Evolutionary conservation across 2,113 vertebrate species (phyloP), one percentile per base, ranked within the genome.

Genomic region (Lipotes vexillifer): DNA sequence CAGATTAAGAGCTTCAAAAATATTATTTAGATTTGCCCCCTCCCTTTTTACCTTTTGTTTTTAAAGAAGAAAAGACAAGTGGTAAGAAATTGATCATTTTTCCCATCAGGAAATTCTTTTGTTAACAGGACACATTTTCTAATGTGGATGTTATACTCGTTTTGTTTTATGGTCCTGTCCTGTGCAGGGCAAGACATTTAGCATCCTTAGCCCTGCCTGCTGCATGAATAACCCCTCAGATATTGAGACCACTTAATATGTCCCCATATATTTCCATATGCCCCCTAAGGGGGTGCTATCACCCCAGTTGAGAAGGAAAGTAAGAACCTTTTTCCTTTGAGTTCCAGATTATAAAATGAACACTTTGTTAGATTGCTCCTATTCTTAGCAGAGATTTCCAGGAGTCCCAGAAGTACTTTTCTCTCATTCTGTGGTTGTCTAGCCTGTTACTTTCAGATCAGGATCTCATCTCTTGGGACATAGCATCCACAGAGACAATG

Each of bases 311-410:
- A 94, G 61, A 66, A 77, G 71, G 74, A 88, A 90, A 81, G 17
- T 86, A 74, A 20, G 68, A 36, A 69, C 14, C 71, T 81, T 84
- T 84, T 95, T 59, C 44, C 46, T 92, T 66, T 88, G 36, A 59
- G 38, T 92, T 95, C 75, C 17, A 74, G 21, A 75, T 91, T 78
- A 23, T 61, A 36, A 83, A 44, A 11, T 46, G 46, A 81, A 25
- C 61, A 33, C 52, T 66, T 90, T 49, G 8, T 66, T 44, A 68
- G 14, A 61, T 29, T 82, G 61, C 78, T 66, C 84, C 71, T 89
- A 8, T 94, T 93, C 74, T 90, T 59, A 65, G 88, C 96, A 94
- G 52, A 88, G 77, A 81, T 86, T 96, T 97, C 87, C 84, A 95
- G 92, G 89, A 94, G 82, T 80, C 65, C 13, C 66, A 72, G 89